These are phyloP conservation scores for Toxonevra muliebris DNA, from an alignment of 2,888 invertebrate genomes.

Conservation along the genomic window DNA sequence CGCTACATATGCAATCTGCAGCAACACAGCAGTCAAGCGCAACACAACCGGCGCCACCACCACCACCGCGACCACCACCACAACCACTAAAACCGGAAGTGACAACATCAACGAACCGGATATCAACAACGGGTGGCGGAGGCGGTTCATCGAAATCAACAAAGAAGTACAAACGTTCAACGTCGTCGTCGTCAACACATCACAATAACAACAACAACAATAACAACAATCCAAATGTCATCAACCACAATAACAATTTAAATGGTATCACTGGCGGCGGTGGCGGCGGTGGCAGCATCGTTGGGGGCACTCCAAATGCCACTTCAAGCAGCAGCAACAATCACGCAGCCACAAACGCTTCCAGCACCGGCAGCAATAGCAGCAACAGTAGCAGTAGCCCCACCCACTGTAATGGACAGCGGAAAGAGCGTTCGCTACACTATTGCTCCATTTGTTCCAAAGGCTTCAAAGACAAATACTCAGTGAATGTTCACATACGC, in stretches of 20 bases:
- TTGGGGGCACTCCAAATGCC: constrained; percentile 65
- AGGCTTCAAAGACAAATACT: constrained; percentile 95
- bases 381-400: constrained; percentile 57
- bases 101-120: constrained; percentile 65
- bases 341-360: constrained; percentile 46
- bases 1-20: constrained; percentile 35
- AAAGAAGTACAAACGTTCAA: constrained; percentile 78
- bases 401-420: constrained; percentile 68
- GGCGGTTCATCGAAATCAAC: constrained; percentile 67
- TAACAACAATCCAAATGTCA: constrained; percentile 62
- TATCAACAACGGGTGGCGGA: constrained; percentile 30
- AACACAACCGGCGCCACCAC: constrained; percentile 40
- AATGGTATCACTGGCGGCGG: constrained; percentile 44
- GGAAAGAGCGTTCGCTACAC: constrained; percentile 88
- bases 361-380: constrained; percentile 49
- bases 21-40: constrained; percentile 11
- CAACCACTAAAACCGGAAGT: constrained; percentile 69
- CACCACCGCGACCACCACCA: constrained; percentile 46
- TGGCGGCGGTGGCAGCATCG: constrained; percentile 48
- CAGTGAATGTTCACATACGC: constrained; percentile 96
- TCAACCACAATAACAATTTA: constrained; percentile 58
- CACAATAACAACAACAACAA: constrained; percentile 63
- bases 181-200: constrained; percentile 45
- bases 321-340: constrained; percentile 47
- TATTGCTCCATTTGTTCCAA: constrained; percentile 93